These are phyloP conservation scores for Gerris buenoi DNA, from an alignment of 1,140 invertebrate genomes.

Conservation along the genomic window DNA sequence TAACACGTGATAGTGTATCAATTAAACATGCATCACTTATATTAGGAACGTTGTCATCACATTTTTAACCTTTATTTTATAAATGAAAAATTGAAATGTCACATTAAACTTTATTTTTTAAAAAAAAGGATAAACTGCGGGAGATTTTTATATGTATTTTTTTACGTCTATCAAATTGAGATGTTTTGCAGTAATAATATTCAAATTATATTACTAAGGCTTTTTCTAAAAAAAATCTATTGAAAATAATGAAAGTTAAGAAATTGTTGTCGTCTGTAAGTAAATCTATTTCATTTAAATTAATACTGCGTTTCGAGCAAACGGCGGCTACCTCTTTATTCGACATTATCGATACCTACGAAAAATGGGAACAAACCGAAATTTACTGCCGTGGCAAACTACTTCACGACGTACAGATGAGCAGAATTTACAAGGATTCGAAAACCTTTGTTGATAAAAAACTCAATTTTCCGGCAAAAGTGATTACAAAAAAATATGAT, in stretches of 20 bases:
- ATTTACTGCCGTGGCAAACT: constrained; percentile 7
- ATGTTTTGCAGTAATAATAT: too few relatives aligned
- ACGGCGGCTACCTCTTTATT: not conserved
- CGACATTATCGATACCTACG: not conserved
- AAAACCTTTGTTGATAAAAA: constrained; percentile 11
- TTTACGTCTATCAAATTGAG: too few relatives aligned
- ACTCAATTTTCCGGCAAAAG: not conserved
- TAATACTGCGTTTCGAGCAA: too few relatives aligned
- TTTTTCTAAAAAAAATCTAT: not conserved
- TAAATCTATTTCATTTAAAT: not conserved
- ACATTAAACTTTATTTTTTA: too few relatives aligned
- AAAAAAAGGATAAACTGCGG: too few relatives aligned
- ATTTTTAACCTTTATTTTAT: too few relatives aligned
- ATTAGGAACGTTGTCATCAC: too few relatives aligned
- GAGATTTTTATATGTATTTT: too few relatives aligned
- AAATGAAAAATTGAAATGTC: too few relatives aligned
- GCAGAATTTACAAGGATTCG: not conserved
- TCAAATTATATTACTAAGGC: not conserved
- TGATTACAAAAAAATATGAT: not conserved
- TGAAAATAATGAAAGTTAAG: not conserved
- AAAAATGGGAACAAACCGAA: not conserved
- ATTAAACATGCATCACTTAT: too few relatives aligned
- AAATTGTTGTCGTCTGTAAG: not conserved
- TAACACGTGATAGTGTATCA: too few relatives aligned
- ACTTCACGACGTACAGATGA: constrained; percentile 7